These are phyloP conservation scores for Nematostella vectensis DNA, from an alignment of 92 coral and sea anemone species.

Conservation along the genomic window DNA sequence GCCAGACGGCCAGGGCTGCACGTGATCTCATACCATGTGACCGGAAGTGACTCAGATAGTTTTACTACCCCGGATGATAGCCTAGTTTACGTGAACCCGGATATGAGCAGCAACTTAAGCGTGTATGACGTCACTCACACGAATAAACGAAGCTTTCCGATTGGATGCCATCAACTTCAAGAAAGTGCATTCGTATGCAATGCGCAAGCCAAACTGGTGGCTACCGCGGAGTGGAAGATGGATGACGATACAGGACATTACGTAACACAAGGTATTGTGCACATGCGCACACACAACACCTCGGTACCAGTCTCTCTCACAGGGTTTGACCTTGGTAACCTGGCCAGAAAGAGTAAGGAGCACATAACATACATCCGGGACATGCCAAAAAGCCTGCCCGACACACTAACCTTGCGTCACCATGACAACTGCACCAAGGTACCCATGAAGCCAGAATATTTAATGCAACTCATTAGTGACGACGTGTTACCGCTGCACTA, in stretches of 20 bases:
- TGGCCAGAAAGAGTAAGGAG: conserved; percentile 1
- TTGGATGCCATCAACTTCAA: conserved; percentile 31
- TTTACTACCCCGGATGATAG: conserved; percentile 29
- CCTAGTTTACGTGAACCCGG: conserved; percentile 13
- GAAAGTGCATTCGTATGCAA: neutral
- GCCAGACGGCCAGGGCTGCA: conserved; percentile 29
- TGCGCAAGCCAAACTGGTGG: neutral
- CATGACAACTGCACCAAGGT: conserved; percentile 4
- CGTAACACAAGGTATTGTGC: conserved; percentile 30
- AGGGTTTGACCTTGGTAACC: conserved; percentile 12
- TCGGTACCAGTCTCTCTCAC: conserved; percentile 29
- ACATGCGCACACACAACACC: conserved; percentile 11
- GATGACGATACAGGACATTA: neutral
- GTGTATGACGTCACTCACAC: conserved; percentile 26
- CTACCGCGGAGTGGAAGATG: conserved; percentile 22
- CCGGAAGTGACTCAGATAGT: conserved; percentile 12
- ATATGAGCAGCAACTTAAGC: conserved; percentile 4
- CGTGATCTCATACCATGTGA: conserved; percentile 23
- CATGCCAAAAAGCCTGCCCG: neutral
- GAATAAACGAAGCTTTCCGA: conserved; percentile 21
- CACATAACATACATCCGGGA: conserved; percentile 6
- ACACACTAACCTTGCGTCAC: conserved; percentile 4
- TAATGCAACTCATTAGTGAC: conserved; percentile 29
- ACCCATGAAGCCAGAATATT: conserved; percentile 8
- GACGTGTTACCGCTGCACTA: conserved; percentile 34